These are phyloP conservation scores for Xenopus petersii DNA, from an alignment of 2,797 vertebrate genomes.

Conservation along the genomic window DNA sequence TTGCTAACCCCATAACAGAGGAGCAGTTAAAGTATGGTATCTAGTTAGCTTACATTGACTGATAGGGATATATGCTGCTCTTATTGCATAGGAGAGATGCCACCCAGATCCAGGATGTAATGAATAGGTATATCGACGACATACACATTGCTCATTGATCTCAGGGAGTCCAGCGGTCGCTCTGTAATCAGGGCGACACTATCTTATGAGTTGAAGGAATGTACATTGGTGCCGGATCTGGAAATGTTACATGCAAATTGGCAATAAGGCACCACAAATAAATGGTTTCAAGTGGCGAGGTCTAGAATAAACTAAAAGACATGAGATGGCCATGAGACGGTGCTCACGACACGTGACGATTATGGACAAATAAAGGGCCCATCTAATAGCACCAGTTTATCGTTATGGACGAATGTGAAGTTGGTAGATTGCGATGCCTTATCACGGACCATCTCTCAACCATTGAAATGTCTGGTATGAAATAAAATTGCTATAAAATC, in stretches of 20 bases:
- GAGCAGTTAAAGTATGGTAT: not conserved
- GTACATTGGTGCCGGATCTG: constrained; percentile 13
- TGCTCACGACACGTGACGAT: not conserved
- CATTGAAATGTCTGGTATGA: not conserved
- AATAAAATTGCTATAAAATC: not conserved
- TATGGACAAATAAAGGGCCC: not conserved
- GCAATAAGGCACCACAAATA: constrained; percentile 38
- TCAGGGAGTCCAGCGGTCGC: not conserved
- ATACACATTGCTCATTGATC: not conserved
- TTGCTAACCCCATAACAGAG: not conserved
- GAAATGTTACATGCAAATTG: constrained; percentile 11
- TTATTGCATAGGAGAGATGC: constrained; percentile 35
- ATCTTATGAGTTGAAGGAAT: not conserved
- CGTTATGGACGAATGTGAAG: not conserved
- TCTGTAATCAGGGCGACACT: not conserved
- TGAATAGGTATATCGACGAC: not conserved
- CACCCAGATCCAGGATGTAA: not conserved
- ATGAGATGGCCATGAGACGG: not conserved
- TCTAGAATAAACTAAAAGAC: not conserved
- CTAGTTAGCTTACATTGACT: too few relatives aligned
- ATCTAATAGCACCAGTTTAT: constrained; percentile 14
- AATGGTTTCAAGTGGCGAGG: not conserved
- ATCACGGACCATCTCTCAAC: not conserved
- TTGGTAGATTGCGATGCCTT: not conserved
- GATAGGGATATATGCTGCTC: constrained; percentile 7